A percentile compares a stretch with the other conserved stretches of the same genome.
These are phyloP conservation scores for Talpa occidentalis DNA, from an alignment of 2,113 vertebrate genomes.

Conservation along the genomic window DNA sequence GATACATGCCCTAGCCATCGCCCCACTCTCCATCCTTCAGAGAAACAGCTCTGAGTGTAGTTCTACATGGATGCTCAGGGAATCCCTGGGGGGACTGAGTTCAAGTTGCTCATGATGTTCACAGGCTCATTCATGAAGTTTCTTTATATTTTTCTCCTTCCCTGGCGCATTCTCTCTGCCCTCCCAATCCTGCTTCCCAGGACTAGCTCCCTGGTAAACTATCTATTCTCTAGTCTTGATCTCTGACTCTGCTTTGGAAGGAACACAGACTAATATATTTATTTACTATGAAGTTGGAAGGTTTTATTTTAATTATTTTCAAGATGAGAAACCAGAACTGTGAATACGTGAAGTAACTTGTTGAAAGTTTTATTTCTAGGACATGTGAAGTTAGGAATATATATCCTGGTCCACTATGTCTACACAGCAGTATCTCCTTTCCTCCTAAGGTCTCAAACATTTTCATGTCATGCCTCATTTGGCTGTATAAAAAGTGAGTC, in stretches of 20 bases:
- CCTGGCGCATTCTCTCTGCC: background rate
- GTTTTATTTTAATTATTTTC: slow-evolving; percentile 39
- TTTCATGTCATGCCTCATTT: slow-evolving; percentile 7
- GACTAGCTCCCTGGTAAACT: background rate
- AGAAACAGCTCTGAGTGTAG: background rate
- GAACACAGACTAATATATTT: slow-evolving; percentile 1
- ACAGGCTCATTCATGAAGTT: background rate
- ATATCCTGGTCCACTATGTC: background rate
- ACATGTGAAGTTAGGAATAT: slow-evolving; percentile 19
- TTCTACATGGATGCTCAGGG: background rate
- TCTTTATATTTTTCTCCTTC: slow-evolving; percentile 15
- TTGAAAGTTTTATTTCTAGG: slow-evolving; percentile 49
- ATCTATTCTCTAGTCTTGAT: background rate
- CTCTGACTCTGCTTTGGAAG: background rate
- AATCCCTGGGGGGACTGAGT: background rate
- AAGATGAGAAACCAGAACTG: slow-evolving; percentile 40
- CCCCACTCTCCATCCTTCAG: background rate
- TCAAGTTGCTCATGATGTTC: background rate
- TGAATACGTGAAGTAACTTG: background rate
- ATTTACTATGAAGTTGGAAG: slow-evolving; percentile 6
- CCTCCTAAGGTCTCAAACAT: background rate
- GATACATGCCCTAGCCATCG: background rate
- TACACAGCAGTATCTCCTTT: background rate
- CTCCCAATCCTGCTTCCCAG: background rate
- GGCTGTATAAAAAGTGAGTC: slow-evolving; percentile 8